A percentile compares a stretch with the other conserved stretches of the same genome.
Evolutionary conservation across 2,113 vertebrate species (phyloP).

Genomic region (Entomyzon cyanotis): DNA sequence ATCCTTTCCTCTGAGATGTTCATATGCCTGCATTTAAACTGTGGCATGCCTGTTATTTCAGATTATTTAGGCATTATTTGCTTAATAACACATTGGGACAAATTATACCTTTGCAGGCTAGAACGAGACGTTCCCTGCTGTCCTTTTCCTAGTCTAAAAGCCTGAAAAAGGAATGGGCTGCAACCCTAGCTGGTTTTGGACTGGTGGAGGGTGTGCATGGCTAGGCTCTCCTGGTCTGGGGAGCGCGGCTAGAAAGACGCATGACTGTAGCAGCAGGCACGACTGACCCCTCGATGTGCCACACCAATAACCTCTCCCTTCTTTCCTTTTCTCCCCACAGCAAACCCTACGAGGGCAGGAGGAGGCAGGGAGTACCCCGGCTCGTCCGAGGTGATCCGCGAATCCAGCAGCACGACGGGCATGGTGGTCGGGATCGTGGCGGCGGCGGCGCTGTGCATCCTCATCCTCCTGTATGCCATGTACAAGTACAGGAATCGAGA

Average conservation of each 20-base stretch:
- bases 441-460: slow-evolving; percentile 94
- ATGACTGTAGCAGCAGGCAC: not conserved
- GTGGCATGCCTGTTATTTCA: not conserved
- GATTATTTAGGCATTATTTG: not conserved
- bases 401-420: slow-evolving; percentile 96
- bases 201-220: fast-evolving
- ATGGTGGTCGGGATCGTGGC: slow-evolving; percentile 99
- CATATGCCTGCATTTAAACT: not conserved
- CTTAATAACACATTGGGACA: not conserved
- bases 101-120: not conserved
- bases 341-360: slow-evolving; percentile 89
- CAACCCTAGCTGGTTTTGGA: not conserved
- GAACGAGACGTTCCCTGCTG: not conserved
- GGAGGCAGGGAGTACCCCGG: slow-evolving; percentile 85
- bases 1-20: not conserved
- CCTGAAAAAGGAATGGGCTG: not conserved
- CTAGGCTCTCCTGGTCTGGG: not conserved
- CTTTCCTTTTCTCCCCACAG: slow-evolving; percentile 75
- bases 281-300: not conserved
- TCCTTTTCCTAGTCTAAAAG: not conserved
- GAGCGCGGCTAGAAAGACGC: not conserved
- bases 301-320: slow-evolving; percentile 51
- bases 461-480: slow-evolving; percentile 99
- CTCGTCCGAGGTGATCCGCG: slow-evolving; percentile 88
- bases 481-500: slow-evolving; percentile 99